Base-by-base conservation (phyloP, 2,797 vertebrate genomes). In the Sebastes matsubarae region DNA sequence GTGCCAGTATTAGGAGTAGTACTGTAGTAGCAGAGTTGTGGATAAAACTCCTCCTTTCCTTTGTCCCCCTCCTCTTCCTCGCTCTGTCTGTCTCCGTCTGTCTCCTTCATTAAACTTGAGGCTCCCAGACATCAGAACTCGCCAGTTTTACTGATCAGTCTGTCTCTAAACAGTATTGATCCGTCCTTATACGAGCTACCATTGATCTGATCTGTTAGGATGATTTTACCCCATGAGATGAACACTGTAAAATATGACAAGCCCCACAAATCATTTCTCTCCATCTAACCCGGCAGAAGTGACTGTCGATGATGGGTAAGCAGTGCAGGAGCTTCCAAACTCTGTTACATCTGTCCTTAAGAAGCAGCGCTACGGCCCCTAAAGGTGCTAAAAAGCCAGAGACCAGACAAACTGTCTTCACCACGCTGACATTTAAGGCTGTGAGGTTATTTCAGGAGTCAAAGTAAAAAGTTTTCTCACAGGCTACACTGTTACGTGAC, bases 161-260 rank as follows among this genome's bases (percentile, higher is more conserved):
- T 83, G 80, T 83, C 85, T 90, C 88, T 84, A 88, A 89, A 89
- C 85, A 90, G 59, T 52, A 93, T 90, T 27, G 91, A 92, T 82
- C 78, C 4, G 14, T 80, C 68, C 77, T 73, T 55, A 81, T 78
- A 73, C 8, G 25, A 85, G 82, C 68, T 57, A 22, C 84, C 82
- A 88, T 91, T 89, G 88, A 90, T 91, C 87, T 68, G 68, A 91
- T 91, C 72, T 82, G 78, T 83, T 82, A 83, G 79, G 79, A 91
- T 79, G 83, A 86, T 82, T 86, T 82, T 74, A 61, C 64, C 81
- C 78, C 76, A 58, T 30, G 81, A 90, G 75, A 87, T 75, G 76
- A 86, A 82, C 77, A 85, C 85, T 89, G 87, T 87, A 89, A 88
- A 89, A 91, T 75, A 83, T 87, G 85, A 88, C 82, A 65, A 50